Evolutionary conservation across 2,113 vertebrate species (phyloP).

Genomic region (Heteronetta atricapilla): DNA sequence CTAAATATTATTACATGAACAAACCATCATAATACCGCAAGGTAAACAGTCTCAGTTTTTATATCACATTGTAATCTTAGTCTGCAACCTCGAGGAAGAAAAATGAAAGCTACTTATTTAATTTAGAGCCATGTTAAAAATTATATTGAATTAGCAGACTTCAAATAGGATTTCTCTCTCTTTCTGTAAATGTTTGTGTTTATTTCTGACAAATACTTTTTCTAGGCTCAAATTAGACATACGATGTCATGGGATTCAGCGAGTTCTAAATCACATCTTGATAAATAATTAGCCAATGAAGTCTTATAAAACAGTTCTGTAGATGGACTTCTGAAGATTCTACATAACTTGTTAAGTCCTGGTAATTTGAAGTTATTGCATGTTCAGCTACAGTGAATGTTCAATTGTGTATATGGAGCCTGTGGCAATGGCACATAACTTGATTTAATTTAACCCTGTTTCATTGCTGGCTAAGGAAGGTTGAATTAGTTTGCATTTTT

Average conservation of each 20-base stretch:
- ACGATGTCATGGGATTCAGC: not conserved
- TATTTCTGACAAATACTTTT: not conserved
- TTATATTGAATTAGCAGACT: not conserved
- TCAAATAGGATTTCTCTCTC: not conserved
- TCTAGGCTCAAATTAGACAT: not conserved
- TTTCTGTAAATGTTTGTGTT: not conserved
- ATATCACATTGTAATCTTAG: not conserved
- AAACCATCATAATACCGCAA: not conserved
- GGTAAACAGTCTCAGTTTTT: conserved; percentile 6
- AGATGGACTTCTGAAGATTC: not conserved
- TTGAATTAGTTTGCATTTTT: conserved; percentile 12
- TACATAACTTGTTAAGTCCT: not conserved
- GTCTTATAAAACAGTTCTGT: not conserved
- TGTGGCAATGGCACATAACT: not conserved
- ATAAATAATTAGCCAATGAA: not conserved
- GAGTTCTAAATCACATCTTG: not conserved
- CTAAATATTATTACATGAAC: not conserved
- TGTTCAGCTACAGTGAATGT: not conserved
- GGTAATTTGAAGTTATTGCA: not conserved
- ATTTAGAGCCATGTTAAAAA: not conserved
- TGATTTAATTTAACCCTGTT: not conserved
- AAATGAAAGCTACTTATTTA: not conserved
- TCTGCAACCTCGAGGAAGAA: not conserved
- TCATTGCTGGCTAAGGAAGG: not conserved
- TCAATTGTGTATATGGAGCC: not conserved